Conservation (phyloP, 1,140 invertebrate species). For the Bombus balteatus region DNA sequence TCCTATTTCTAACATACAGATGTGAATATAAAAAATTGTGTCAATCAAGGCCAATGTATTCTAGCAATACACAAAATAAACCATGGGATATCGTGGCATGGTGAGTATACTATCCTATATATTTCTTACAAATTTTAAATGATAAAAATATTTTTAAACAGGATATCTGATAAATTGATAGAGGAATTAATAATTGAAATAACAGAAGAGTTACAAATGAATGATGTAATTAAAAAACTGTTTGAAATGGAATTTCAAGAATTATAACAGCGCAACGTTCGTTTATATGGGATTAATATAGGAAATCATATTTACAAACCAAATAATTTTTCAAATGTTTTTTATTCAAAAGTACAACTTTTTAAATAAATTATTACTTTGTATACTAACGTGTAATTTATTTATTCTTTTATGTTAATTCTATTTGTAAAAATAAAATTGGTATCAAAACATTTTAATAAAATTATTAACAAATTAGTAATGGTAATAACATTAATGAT, state of each 20-base stretch:
- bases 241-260: slow-evolving; percentile 80
- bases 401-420: not conserved
- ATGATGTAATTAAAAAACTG: slow-evolving; percentile 76
- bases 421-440: not conserved
- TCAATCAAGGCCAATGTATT: slow-evolving; percentile 76
- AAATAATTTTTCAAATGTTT: slow-evolving; percentile 51
- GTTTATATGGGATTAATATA: not conserved
- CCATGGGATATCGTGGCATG: slow-evolving; percentile 80
- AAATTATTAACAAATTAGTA: not conserved
- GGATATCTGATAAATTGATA: slow-evolving; percentile 80
- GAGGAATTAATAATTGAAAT: slow-evolving; percentile 77
- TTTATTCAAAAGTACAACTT: slow-evolving; percentile 52
- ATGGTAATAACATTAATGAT: not conserved
- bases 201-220: slow-evolving; percentile 78
- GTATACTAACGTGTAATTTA: slow-evolving; percentile 20
- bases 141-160: slow-evolving; percentile 50
- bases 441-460: not conserved
- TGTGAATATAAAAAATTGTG: slow-evolving; percentile 66
- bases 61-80: slow-evolving; percentile 77
- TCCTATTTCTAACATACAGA: slow-evolving; percentile 70
- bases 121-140: not conserved
- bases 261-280: slow-evolving; percentile 46
- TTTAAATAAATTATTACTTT: slow-evolving; percentile 64
- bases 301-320: slow-evolving; percentile 9
- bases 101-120: slow-evolving; percentile 61